Base-by-base conservation (phyloP, 1,140 invertebrate species). In the Tetranychus urticae region DNA sequence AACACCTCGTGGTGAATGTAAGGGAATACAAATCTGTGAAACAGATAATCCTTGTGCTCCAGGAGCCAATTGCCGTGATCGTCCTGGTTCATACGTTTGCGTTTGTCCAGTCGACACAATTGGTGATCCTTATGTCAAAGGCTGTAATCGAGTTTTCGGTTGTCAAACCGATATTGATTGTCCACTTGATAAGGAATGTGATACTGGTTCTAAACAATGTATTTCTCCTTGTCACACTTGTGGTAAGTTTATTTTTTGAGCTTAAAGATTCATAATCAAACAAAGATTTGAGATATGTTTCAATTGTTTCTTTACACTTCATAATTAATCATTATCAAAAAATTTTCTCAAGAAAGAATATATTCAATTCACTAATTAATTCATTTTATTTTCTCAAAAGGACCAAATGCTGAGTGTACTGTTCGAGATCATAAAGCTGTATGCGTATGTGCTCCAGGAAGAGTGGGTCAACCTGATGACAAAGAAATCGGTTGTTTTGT, bases 101-200 rank as follows among this genome's bases (percentile, higher is more conserved):
- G 80, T 79, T 68, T 90, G 87, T 68, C 84, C 84, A 6, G 65
- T 75, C 1, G 78, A 80, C 45, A 84, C 80, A 65, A 78, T 82
- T 65, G 87, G 86, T 39, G 85, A 88, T 72, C 85, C 86, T 1
- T 83, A 84, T 66, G 61, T 62, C 0, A 65, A 68, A 60, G 85
- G 85, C 1, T 92, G 88, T 13, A 73, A 74, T 14, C 72, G 79
- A 39, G 62, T 77, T 23, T 64, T 78, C 37, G 86, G 85, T 54
- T 91, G 88, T 70, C 75, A 76, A 57, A 73, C 68, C 4, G 80
- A 90, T 68, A 75, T 79, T 14, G 81, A 92, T 60, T 92, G 88
- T 66, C 76, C 82, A 0, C 81, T 84, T 61, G 78, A 85, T 62
- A 79, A 78, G 64, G 82, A 79, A 66, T 92, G 87, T 67, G 79